These are phyloP conservation scores for Allophyes oxyacanthae DNA, from an alignment of 2,888 invertebrate genomes.

Conservation along the genomic window DNA sequence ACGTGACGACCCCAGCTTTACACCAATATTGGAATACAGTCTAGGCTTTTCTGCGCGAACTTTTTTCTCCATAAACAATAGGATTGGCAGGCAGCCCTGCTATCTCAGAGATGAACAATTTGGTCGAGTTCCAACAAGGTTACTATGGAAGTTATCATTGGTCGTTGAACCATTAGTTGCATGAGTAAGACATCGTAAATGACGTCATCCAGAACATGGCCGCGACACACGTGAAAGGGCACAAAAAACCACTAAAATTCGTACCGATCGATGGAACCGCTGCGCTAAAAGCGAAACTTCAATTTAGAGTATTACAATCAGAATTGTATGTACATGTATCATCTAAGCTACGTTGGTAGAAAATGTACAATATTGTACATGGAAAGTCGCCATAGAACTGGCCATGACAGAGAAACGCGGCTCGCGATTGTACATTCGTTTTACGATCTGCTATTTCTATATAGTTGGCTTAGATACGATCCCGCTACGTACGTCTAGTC, in stretches of 20 bases:
- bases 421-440: slow-evolving; percentile 44
- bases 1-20: slow-evolving; percentile 21
- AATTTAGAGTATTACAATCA: too few species aligned
- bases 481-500: slow-evolving; percentile 14
- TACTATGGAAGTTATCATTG: slow-evolving; percentile 47
- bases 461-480: slow-evolving; percentile 41
- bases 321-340: too few species aligned
- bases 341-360: slow-evolving; percentile 13
- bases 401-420: slow-evolving; percentile 42
- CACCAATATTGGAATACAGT: slow-evolving; percentile 19
- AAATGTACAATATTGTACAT: slow-evolving; percentile 36
- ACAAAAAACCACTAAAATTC: too few species aligned
- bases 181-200: slow-evolving; percentile 42
- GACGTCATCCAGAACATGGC: slow-evolving; percentile 33
- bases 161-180: slow-evolving; percentile 55
- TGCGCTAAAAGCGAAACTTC: too few species aligned
- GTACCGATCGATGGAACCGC: too few species aligned
- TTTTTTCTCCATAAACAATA: slow-evolving; percentile 15
- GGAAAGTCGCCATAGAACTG: slow-evolving; percentile 43
- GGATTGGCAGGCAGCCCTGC: slow-evolving; percentile 6
- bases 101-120: slow-evolving; percentile 28
- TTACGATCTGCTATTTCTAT: slow-evolving; percentile 54
- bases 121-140: slow-evolving; percentile 41
- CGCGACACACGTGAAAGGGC: slow-evolving; percentile 11
- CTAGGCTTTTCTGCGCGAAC: slow-evolving; percentile 14